Evolutionary conservation across 2,888 invertebrate genomes (phyloP).

Genomic region (Chelonus formosanus): DNA sequence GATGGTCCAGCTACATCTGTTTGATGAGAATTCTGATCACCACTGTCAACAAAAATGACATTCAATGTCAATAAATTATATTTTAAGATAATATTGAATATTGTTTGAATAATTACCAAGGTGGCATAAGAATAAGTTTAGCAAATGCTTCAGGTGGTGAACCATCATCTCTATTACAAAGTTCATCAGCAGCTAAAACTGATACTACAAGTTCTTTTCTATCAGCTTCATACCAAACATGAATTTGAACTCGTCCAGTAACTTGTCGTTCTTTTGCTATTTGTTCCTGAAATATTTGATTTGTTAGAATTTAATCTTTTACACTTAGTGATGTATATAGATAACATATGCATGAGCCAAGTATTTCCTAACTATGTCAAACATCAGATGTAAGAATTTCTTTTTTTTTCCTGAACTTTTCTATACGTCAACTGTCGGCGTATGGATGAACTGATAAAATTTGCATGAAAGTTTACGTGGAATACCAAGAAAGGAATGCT

Average conservation of each 20-base stretch:
- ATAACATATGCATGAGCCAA: constrained; percentile 13
- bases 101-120: constrained; percentile 72
- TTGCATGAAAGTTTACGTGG: constrained; percentile 14
- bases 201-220: constrained; percentile 84
- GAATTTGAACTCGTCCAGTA: constrained; percentile 84
- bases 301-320: constrained; percentile 25
- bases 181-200: constrained; percentile 85
- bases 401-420: not conserved
- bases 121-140: constrained; percentile 80
- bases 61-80: constrained; percentile 15
- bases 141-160: constrained; percentile 85
- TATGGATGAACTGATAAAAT: constrained; percentile 8
- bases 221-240: constrained; percentile 89
- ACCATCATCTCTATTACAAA: constrained; percentile 83
- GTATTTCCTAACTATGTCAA: not conserved
- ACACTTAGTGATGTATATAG: not conserved
- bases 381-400: not conserved
- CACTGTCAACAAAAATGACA: constrained; percentile 66
- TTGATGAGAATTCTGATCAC: constrained; percentile 79
- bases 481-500: constrained; percentile 5
- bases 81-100: constrained; percentile 2
- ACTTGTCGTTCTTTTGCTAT: constrained; percentile 78
- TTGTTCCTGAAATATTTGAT: constrained; percentile 70
- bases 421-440: not conserved
- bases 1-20: constrained; percentile 88